Base-by-base conservation (phyloP, 1,140 invertebrate genomes). In the Conopomorpha cramerella region DNA sequence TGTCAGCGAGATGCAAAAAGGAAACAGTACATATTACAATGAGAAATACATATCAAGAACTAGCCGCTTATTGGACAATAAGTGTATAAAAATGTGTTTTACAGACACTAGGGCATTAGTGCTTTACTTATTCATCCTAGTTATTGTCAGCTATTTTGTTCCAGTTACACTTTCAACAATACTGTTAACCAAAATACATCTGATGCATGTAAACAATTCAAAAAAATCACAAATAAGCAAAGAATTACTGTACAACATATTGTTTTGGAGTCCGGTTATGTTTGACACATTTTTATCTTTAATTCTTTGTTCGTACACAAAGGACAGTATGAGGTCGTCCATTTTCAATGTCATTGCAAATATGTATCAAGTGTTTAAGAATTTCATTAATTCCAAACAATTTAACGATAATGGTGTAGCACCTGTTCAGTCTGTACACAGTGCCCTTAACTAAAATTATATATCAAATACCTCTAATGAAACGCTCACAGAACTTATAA, bases 251-350 rank as follows among this genome's bases (percentile, higher is more conserved):
- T 74, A 67, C 33, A 78, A 73, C 33, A 45, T 74, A 30, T 45
- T 76, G 14, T 67, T 78, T 41, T 78, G 71, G 73, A 70, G 54
- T 18, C 71, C 70, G 0, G 56, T 73, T 2, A 62, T 78, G 55
- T 64, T 78, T 42, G 67, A 78, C 35, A 61, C 61, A 31, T 64
- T 70, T 43, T 29, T 78, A 8, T 67, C 71, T 2, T 36, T 74
- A 8, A 51, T 72, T 36, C 40, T 74, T 15, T 78, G 74, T 49
- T 57, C 62, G 2, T 74, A 65, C 27, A 52, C 61, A n/a, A 62
- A 55, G 43, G 46, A 73, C 43, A 51, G 55, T 8, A 44, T 54
- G 16, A 58, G 54, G 30, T 62, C 57, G 15, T 60, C 60, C 1
- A 41, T 72, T 16, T 62, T 78, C 13, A 65, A 61, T 49, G 49